Base-by-base conservation (phyloP, 2,113 vertebrate genomes). In the Stegastes partitus region DNA sequence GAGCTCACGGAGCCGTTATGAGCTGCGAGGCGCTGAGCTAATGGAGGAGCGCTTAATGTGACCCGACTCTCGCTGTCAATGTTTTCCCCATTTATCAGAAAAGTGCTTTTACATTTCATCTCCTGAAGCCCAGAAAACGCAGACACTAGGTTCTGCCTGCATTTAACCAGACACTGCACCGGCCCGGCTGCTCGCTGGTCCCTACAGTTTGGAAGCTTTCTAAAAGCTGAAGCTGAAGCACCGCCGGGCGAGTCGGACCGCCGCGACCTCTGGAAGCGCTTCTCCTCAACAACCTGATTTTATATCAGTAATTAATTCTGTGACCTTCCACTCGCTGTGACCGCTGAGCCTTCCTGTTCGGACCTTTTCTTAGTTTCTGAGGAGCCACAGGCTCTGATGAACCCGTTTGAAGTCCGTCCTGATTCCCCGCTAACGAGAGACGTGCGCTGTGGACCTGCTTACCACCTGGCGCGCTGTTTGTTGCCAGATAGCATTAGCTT, bases 401-500 rank as follows among this genome's bases (percentile, higher is more conserved):
- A 81, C 44, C n/a, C 1, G 23, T 59, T 82, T 31, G 0, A 69
- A 56, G 44, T 66, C 23, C 23, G 55, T 19, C 49, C 31, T 56
- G 59, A 81, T 86, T 89, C 22, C 79, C 37, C 63, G 44, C 37
- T 72, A 68, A 66, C 68, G 45, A 74, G 47, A 69, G 74, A 56
- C 47, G 71, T 64, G 59, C 77, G 67, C 34, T 50, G 28, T 39
- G 68, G 23, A 21, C 25, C 28, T 34, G 76, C 79, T 56, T 50
- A 67, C 69, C 77, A 80, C 25, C 42, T 65, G 83, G 25, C 65
- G 31, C 42, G 58, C 63, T 74, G 54, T 76, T 68, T 67, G 53
- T 86, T 87, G 74, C 87, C 83, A 89, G 79, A 83, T 44, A 86
- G 73, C 86, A 88, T 89, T 88, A 87, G 85, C 61, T 87, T 87